Conservation (phyloP, 1,140 invertebrate species). For the Littorina saxatilis region DNA sequence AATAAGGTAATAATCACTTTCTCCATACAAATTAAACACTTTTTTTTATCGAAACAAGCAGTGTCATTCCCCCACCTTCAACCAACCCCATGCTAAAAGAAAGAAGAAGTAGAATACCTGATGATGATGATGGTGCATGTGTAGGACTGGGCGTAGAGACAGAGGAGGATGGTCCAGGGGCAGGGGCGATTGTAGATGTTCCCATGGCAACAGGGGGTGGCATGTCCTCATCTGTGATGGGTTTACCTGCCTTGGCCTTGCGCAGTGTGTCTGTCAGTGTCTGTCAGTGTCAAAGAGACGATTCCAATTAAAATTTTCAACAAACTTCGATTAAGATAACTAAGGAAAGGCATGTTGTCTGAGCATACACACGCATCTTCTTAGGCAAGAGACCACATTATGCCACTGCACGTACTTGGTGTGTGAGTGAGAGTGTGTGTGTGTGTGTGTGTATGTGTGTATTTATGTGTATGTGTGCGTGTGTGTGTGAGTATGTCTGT, state of each 20-base stretch:
- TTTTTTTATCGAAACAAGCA: no score
- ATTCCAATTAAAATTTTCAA: no score
- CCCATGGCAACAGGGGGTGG: slow-evolving; percentile 81
- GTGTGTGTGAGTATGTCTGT: not conserved
- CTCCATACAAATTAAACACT: no score
- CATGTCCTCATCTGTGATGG: slow-evolving; percentile 88
- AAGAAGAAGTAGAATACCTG: not conserved
- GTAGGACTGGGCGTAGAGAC: slow-evolving; percentile 52
- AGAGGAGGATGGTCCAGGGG: slow-evolving; percentile 45
- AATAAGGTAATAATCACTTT: no score
- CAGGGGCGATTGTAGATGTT: slow-evolving; percentile 42
- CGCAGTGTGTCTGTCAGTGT: slow-evolving; percentile 88
- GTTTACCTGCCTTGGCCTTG: slow-evolving; percentile 84
- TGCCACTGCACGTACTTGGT: no score
- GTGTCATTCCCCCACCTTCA: no score
- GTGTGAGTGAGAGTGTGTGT: not conserved
- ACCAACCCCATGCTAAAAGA: no score
- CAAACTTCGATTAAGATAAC: no score
- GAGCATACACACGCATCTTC: no score
- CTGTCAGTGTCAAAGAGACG: slow-evolving; percentile 52
- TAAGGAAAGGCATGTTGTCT: no score
- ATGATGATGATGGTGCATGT: not conserved
- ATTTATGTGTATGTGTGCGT: not conserved
- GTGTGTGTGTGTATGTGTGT: not conserved
- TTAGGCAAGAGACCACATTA: no score